Percentiles rank a stretch among this genome's conserved stretches.
phyloP scores from a whole-genome alignment of 2,797 vertebrate species.

The Tokudaia muenninki region DNA sequence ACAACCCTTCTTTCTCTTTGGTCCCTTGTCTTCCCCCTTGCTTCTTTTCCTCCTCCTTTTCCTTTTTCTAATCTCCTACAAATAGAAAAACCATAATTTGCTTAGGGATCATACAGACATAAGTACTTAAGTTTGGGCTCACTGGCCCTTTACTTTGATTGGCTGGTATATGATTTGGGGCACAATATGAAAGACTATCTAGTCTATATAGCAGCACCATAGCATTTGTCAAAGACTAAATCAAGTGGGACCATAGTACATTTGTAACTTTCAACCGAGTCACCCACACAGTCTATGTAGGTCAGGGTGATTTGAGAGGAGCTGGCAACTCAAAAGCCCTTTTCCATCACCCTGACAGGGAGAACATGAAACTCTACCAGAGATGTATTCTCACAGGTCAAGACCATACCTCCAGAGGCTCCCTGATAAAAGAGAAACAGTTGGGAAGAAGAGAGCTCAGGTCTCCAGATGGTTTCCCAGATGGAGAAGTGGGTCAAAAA shows the following conservation, averaged over 20 bases:
- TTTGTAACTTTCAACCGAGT: neutral
- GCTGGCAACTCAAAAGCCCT: constrained; percentile 13
- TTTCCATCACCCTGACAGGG: neutral
- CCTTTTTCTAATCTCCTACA: neutral
- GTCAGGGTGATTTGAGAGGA: neutral
- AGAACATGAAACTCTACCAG: neutral
- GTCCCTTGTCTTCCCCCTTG: neutral
- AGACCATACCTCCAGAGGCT: neutral
- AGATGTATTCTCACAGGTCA: neutral
- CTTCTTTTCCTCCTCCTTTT: neutral
- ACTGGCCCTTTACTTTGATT: neutral
- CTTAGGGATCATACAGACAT: neutral
- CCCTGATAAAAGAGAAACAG: constrained; percentile 17
- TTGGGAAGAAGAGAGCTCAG: neutral
- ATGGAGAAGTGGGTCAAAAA: constrained; percentile 25
- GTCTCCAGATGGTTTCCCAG: neutral
- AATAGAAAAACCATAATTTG: constrained; percentile 35
- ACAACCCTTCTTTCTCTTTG: neutral
- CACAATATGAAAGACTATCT: neutral
- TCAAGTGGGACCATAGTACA: neutral
- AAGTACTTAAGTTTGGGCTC: neutral
- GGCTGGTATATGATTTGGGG: neutral
- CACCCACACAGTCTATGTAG: neutral
- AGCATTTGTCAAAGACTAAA: neutral
- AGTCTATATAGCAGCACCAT: neutral